A percentile compares a stretch with the other conserved stretches of the same genome.
phyloP scores from a whole-genome alignment of 2,113 vertebrate species.

The Microtus ochrogaster region DNA sequence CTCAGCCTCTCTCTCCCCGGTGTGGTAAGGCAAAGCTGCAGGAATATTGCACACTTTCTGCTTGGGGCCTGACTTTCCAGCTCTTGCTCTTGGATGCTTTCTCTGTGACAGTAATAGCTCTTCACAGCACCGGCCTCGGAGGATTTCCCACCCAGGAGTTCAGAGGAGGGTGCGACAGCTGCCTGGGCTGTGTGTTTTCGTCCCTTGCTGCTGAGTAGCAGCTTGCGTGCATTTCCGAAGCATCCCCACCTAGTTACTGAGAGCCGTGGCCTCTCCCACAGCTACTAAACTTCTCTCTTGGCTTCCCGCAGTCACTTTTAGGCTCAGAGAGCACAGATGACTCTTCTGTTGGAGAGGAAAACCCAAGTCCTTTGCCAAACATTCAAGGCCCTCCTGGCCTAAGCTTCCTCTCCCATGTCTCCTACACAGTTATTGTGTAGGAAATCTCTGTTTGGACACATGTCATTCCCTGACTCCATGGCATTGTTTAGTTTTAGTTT shows the following conservation, averaged over 20 bases:
- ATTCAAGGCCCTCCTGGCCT: neutral
- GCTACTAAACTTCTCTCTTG: neutral
- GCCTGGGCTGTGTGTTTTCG: slow-evolving; percentile 18
- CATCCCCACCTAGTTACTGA: slow-evolving; percentile 25
- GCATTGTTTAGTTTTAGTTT: neutral
- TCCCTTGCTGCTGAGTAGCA: neutral
- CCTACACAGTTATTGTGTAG: neutral
- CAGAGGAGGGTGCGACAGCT: neutral
- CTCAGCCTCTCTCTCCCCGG: neutral
- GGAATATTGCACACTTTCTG: neutral
- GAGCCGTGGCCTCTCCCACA: neutral
- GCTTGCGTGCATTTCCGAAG: slow-evolving; percentile 13
- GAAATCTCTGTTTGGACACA: neutral
- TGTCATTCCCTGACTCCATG: neutral
- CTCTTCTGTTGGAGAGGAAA: slow-evolving; percentile 56
- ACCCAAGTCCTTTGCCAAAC: slow-evolving; percentile 36
- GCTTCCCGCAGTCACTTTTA: neutral
- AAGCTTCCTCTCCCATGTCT: slow-evolving; percentile 18
- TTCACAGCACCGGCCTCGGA: neutral
- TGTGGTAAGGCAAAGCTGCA: neutral
- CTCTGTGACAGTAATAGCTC: neutral
- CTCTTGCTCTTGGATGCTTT: neutral
- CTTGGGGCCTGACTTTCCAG: neutral
- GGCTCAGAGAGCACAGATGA: slow-evolving; percentile 10
- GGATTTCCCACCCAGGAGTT: neutral